Evolutionary conservation across 2,113 vertebrate genomes (phyloP), one percentile per base, ranked within the genome.

Genomic region (Otus sunia): DNA sequence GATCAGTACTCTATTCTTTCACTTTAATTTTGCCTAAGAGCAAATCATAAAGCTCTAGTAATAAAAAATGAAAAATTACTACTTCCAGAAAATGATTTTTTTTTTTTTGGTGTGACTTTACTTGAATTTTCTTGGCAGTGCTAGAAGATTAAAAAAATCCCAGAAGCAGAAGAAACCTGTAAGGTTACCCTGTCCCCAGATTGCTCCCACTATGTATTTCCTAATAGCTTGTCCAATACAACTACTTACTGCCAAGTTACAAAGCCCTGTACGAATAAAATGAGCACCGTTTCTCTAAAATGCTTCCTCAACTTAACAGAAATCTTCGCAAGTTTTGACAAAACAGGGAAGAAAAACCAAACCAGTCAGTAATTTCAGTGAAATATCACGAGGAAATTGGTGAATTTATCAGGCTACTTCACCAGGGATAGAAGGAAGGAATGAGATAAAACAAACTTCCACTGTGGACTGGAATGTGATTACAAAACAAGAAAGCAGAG

Each of bases 21-120:
- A 67, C 74, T 21, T 92, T 90, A 56, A 41, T 96, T 92, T 90
- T 93, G 92, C 82, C 62, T 90, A 93, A 90, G 58, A 95, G 63
- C 36, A 79, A 82, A 66, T 53, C 58, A 94, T 85, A 91, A 94
- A 94, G 41, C 39, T 74, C 49, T 3, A 76, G 58, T 39, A 76
- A 93, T 73, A 91, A 96, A 88, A 94, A 92, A 50, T 37, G 79
- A 96, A 81, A 92, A 92, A 87, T 39, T 62, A 50, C 29, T 77
- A 53, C 72, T 92, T 73, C 29, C 67, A 90, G 74, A 85, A 92
- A 74, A 41, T 17, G 16, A 6, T 21, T 5, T 34, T 43, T 37
- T 74, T 71, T 66, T 55, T 25, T 43, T 18, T 34, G 8, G 30
- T 30, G 52, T 77, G 50, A 53, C 45, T 79, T 86, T 22, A 74